A percentile compares a stretch with the other conserved stretches of the same genome.
These are phyloP conservation scores for Pogonognathellus flavescens DNA, from an alignment of 1,140 invertebrate genomes.

Conservation along the genomic window DNA sequence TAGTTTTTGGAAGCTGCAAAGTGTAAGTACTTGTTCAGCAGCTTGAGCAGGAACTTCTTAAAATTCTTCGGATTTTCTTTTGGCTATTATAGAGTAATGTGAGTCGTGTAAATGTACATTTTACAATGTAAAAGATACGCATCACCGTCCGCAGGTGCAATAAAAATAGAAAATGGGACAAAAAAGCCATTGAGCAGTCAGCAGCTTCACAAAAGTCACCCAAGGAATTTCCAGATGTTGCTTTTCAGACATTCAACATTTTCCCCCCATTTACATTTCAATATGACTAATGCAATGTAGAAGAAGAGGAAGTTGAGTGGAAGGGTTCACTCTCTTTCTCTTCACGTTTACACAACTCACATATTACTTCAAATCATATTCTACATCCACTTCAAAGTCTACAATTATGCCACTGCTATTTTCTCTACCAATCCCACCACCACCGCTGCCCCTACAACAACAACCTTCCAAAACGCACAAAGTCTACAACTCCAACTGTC, in stretches of 20 bases:
- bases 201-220: conserved; percentile 17
- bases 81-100: no score
- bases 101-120: not conserved
- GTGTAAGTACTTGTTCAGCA: no score
- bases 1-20: no score
- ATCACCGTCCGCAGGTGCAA: conserved; percentile 33
- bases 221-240: conserved; percentile 46
- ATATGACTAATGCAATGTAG: conserved; percentile 4
- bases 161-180: conserved; percentile 47
- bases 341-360: not conserved
- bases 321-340: not conserved
- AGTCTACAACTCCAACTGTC: no score
- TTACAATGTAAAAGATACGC: conserved; percentile 14
- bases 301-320: not conserved
- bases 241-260: conserved; percentile 27
- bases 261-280: conserved; percentile 8
- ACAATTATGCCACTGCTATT: no score
- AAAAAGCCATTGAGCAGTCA: conserved; percentile 35
- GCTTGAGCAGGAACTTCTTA: not conserved
- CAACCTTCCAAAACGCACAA: no score
- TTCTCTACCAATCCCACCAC: no score
- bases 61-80: not conserved
- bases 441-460: no score
- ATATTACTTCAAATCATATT: not conserved
- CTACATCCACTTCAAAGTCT: not conserved